A percentile compares a stretch with the other conserved stretches of the same genome.
Conservation (phyloP, 1,140 invertebrate genomes). For the Psix sp. region DNA sequence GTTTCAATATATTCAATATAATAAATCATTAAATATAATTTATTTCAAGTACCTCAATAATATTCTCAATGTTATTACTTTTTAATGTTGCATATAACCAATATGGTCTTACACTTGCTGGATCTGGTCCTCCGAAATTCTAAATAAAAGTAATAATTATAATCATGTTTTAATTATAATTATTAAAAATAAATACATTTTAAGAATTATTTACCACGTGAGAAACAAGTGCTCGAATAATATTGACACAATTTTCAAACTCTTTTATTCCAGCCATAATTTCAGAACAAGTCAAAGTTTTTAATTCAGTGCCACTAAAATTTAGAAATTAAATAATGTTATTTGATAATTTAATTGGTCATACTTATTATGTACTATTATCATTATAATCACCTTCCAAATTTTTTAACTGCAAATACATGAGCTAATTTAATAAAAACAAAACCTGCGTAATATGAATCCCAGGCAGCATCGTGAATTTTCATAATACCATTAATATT, state of each 20-base stretch:
- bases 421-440: slow-evolving; percentile 80
- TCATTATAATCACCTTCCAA: slow-evolving; percentile 54
- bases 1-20: too few species aligned
- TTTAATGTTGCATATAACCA: slow-evolving; percentile 75
- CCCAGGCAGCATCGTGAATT: slow-evolving; percentile 86
- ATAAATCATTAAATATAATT: too few species aligned
- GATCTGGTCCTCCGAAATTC: slow-evolving; percentile 78
- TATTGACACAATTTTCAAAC: slow-evolving; percentile 80
- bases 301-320: slow-evolving; percentile 65
- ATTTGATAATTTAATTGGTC: slow-evolving; percentile 2
- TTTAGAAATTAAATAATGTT: slow-evolving; percentile 38
- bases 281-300: slow-evolving; percentile 76
- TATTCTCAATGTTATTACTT: slow-evolving; percentile 36
- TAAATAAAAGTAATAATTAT: slow-evolving; percentile 59
- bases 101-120: slow-evolving; percentile 74
- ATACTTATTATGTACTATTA: slow-evolving; percentile 1
- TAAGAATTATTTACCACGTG: slow-evolving; percentile 76
- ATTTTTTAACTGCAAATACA: slow-evolving; percentile 68
- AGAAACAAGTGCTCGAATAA: slow-evolving; percentile 78
- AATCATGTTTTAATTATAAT: slow-evolving; percentile 58
- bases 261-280: slow-evolving; percentile 75
- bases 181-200: slow-evolving; percentile 28
- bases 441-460: slow-evolving; percentile 84
- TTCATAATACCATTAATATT: slow-evolving; percentile 47
- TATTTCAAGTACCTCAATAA: slow-evolving; percentile 57